Evolutionary conservation across 2,113 vertebrate genomes (phyloP), one percentile per base, ranked within the genome.

Genomic region (Ptychochromis oligacanthus): DNA sequence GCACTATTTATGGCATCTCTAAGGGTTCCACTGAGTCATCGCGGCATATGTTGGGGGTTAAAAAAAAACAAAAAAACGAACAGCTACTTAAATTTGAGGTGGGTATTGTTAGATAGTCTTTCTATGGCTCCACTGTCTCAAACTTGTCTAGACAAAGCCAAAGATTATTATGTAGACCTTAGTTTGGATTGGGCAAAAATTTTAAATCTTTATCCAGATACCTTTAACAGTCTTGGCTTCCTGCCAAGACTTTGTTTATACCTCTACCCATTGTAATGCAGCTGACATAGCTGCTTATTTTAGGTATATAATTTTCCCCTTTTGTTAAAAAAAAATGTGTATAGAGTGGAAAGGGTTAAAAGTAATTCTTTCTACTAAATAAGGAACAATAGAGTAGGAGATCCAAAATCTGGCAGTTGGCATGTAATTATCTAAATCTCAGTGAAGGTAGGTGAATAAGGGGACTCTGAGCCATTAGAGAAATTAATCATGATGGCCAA

Each of bases 401-500:
- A 54, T 79, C 77, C 81, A 6, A 74, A 82, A 38, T 77, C 17
- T 82, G 59, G 70, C 74, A 85, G 52, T 20, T 61, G 65, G 46
- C 56, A 75, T 80, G 80, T 82, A 81, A 90, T 87, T 85, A 82
- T 74, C 74, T 83, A 31, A 46, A 77, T 88, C 24, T 77, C 40
- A 76, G 79, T 54, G 56, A 83, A 80, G 74, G 62, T 77, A 75
- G 77, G 79, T 90, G 65, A 81, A 77, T 36, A 76, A 77, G 56
- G 40, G 61, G 24, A 86, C 72, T 72, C 84, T 11, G 54, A 80
- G 81, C 84, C 84, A 88, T 91, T 81, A 76, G 65, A 80, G 76
- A 75, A 88, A 92, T 87, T 24, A 88, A 91, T 91, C 90, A 88
- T 46, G 64, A 79, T 78, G 49, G 83, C 85, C 88, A 87, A 89